Percentiles rank a stretch among this genome's conserved stretches.
phyloP scores from a whole-genome alignment of 2,113 vertebrate genomes.

The Anas platyrhynchos region DNA sequence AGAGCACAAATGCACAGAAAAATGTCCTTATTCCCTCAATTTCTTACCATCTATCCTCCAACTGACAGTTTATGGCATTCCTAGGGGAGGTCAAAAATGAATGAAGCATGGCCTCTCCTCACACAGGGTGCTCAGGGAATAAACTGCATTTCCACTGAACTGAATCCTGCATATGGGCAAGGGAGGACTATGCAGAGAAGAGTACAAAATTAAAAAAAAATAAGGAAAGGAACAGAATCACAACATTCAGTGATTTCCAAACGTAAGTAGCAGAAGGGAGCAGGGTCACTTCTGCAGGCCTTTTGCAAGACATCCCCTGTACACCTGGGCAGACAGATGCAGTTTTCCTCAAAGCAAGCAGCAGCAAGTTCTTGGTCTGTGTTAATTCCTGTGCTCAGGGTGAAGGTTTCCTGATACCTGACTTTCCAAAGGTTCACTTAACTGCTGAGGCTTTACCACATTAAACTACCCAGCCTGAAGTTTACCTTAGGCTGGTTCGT shows the following conservation, averaged over 20 bases:
- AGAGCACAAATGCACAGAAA: not conserved
- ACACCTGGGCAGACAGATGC: not conserved
- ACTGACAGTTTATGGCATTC: not conserved
- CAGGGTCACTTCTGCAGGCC: not conserved
- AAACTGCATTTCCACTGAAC: not conserved
- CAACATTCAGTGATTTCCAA: not conserved
- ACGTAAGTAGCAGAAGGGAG: accelerated
- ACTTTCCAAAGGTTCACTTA: not conserved
- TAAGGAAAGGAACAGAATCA: not conserved
- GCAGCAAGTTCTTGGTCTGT: not conserved
- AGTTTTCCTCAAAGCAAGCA: not conserved
- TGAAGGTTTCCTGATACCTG: not conserved
- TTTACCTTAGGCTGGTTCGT: not conserved
- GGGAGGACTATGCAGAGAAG: not conserved
- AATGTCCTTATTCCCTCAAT: not conserved
- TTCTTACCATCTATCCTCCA: not conserved
- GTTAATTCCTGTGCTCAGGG: not conserved
- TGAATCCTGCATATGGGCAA: not conserved
- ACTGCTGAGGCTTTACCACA: not conserved
- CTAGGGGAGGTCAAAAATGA: not conserved
- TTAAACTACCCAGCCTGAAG: not conserved
- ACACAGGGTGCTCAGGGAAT: not conserved
- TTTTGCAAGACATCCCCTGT: not conserved
- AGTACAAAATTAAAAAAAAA: not conserved
- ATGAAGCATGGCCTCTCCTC: not conserved